Conservation (phyloP, 2,888 invertebrate genomes). For the Drosophila longiperda region DNA sequence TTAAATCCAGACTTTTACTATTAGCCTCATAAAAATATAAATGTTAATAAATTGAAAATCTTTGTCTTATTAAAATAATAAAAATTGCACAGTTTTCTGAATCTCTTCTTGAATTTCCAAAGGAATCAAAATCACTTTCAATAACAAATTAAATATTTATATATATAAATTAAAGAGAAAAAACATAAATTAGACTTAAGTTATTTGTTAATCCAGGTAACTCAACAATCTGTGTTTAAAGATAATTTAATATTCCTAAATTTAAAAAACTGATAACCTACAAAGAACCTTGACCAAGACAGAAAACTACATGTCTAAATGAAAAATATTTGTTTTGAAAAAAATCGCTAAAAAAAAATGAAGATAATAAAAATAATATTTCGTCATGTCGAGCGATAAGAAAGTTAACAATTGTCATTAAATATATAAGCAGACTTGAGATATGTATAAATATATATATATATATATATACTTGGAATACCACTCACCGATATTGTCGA, state of each 20-base stretch:
- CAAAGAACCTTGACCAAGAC: conserved; percentile 56
- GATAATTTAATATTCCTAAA: background rate
- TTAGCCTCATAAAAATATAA: background rate
- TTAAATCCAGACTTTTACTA: too few species aligned
- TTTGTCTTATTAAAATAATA: background rate
- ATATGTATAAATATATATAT: too few species aligned
- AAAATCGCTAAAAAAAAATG: conserved; percentile 13
- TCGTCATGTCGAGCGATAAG: conserved; percentile 35
- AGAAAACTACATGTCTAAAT: background rate
- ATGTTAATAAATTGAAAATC: background rate
- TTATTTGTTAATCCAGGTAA: background rate
- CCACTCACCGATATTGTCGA: conserved; percentile 91
- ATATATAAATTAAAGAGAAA: background rate
- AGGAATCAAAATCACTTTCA: background rate
- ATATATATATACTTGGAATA: background rate
- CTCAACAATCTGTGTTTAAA: background rate
- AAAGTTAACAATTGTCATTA: conserved; percentile 4
- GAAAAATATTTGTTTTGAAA: conserved; percentile 18
- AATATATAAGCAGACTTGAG: background rate
- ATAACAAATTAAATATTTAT: background rate
- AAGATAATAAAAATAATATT: conserved; percentile 49
- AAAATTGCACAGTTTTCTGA: background rate
- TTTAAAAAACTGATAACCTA: conserved; percentile 47
- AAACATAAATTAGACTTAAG: background rate
- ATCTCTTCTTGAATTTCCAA: background rate